Base-by-base conservation (phyloP, 2,888 invertebrate genomes). In the Heteropelma amictum region DNA sequence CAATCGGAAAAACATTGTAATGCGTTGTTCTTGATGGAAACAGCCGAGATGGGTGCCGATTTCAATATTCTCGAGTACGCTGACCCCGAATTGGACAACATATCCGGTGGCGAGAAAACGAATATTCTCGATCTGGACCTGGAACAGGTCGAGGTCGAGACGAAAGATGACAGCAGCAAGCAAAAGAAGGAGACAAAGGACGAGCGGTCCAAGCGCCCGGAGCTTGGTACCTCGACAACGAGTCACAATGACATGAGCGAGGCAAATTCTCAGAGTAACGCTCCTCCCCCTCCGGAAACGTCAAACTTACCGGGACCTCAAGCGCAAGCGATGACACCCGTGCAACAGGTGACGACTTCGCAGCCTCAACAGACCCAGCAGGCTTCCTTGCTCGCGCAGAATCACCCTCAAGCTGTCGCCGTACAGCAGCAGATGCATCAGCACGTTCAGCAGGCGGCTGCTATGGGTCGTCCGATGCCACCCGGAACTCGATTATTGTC, bases 51-150 rank as follows among this genome's bases (percentile, higher is more conserved):
- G 92, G 97, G 97, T 3, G 95, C 96, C 75, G 97, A 97, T 90
- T 98, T 98, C 90, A 98, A 98, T 89, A 97, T 98, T 84, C 90
- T 98, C 77, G 97, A 97, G 89, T 98, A 98, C 89, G 98, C 97
- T 0, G 98, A 98, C 91, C 97, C 98, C 0, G 97, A 97, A 89
- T 90, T 97, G 61, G 97, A 96, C 80, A 93, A 94, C 74, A 92
- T 95, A 81, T 92, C 94, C 76, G 94, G 94, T 71, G 95, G 95
- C 0, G 93, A 93, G 77, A 94, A 95, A 85, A 96, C 96, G 33
- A 96, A 96, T 85, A 95, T 97, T 80, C 92, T 98, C 64, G 96
- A 97, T 86, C 90, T 97, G 60, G 97, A 97, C 87, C 91, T 96
- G 73, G 95, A 95, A 76, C 95, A 95, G 80, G 93, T 94, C 56